Base-by-base conservation (phyloP, 23 tunicate species). In the Phallusia fumigata region DNA sequence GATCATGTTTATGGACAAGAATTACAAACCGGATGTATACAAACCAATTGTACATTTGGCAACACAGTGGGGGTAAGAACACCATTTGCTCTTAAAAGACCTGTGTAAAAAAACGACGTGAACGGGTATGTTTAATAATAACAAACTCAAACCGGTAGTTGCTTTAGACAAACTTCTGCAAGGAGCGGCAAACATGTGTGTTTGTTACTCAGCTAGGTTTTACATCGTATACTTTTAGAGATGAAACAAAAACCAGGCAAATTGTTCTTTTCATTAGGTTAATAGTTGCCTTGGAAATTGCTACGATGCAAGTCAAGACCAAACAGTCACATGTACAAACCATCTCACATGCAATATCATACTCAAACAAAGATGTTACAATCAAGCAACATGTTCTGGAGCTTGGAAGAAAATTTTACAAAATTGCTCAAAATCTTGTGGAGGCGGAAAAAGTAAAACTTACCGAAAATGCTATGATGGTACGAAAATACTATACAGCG, bases 261-360 rank as follows among this genome's bases (percentile, higher is more conserved):
- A 3, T 5, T 40, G 47, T 40, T 40, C 5, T 3, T 10, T 40
- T 5, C 10, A 10, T 40, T 10, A 40, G 47, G 47, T 40, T 40
- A 10, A 10, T 40, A 40, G 47, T 16, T 58, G 69, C 13, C 28
- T 24, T 77, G 80, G 80, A 77, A 21, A 77, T 77, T 77, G 80
- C 28, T 77, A 77, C 30, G 80, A 77, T 19, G 52, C 80, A 30
- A 77, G 28, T 26, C 0, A 19, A 26, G 80, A 40, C 18, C 49
- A 11, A 35, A 77, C 26, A 26, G 10, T 34, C 80, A 40, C 3
- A 28, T 77, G 80, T 77, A 10, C 80, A 35, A 36, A 26, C 24
- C 53, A 40, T 1, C 18, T 22, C 26, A 8, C 30, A 6, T 35
- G 80, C 53, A 36, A 26, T 33, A 40, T 33, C 2, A 3, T 40